These are phyloP conservation scores for Drosophila kanapiae DNA, from an alignment of 1,140 invertebrate species.

Conservation along the genomic window DNA sequence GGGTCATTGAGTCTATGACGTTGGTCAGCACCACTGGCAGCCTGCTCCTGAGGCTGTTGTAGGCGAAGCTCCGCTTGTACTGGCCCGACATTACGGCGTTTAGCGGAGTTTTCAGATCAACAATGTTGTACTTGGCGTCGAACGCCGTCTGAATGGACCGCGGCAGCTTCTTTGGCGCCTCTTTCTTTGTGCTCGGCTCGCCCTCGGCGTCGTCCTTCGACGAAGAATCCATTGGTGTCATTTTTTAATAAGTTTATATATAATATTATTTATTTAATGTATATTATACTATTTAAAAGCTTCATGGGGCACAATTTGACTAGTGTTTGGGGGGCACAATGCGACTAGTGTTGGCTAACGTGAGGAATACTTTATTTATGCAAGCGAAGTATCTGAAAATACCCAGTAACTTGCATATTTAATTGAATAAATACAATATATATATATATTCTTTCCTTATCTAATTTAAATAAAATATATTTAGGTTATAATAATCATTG, in stretches of 20 bases:
- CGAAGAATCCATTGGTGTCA: conserved; percentile 18
- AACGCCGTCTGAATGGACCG: conserved; percentile 63
- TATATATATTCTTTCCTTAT: no score
- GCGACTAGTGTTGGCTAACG: conserved; percentile 18
- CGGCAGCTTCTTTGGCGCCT: conserved; percentile 11
- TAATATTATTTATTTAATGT: neutral
- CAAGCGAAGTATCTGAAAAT: neutral
- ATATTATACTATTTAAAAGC: conserved; percentile 20
- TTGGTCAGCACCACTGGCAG: conserved; percentile 96
- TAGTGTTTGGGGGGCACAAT: neutral
- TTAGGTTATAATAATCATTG: neutral
- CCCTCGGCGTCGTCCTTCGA: conserved; percentile 3
- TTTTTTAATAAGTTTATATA: neutral
- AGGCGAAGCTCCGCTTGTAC: conserved; percentile 91
- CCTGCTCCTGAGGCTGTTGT: conserved; percentile 93
- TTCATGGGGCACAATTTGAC: neutral
- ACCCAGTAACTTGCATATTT: no score
- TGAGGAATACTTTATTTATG: neutral
- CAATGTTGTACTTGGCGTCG: conserved; percentile 79
- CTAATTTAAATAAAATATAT: no score
- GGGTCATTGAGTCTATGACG: conserved; percentile 93
- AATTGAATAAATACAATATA: no score
- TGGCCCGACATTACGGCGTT: conserved; percentile 69
- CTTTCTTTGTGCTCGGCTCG: neutral
- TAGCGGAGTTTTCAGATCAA: conserved; percentile 63